Evolutionary conservation across 2,888 invertebrate genomes (phyloP).

Genomic region (Tolmerus cingulatus): DNA sequence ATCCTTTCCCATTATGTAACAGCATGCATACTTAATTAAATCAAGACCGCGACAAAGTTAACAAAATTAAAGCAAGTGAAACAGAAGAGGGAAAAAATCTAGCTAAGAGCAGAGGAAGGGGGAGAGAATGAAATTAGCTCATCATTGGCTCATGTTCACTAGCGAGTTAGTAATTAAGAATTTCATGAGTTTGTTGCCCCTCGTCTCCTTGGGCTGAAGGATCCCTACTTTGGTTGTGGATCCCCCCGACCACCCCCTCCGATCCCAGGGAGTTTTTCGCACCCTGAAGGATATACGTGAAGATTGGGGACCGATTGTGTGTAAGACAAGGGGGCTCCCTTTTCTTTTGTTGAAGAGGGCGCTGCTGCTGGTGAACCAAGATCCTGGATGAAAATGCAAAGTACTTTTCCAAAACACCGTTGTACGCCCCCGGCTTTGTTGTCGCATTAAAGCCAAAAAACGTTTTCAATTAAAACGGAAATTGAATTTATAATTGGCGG

Average conservation of each 20-base stretch:
- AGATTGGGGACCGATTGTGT: not conserved
- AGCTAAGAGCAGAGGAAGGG: not conserved
- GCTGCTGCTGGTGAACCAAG: not conserved
- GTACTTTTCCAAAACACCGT: not conserved
- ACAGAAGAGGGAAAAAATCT: not conserved
- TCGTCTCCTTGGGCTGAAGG: not conserved
- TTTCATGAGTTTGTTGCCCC: constrained; percentile 23
- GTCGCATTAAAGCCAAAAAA: not conserved
- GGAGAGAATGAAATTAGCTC: constrained; percentile 44
- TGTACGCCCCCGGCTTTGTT: not conserved
- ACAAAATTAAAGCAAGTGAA: not conserved
- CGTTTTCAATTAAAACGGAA: constrained; percentile 45
- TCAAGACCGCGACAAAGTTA: constrained; percentile 25
- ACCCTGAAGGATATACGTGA: not conserved
- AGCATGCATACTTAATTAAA: constrained; percentile 45
- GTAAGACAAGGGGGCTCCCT: not conserved
- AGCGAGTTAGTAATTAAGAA: constrained; percentile 15
- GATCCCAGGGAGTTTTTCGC: not conserved
- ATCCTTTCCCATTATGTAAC: not conserved
- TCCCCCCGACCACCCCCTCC: not conserved
- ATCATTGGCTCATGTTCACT: constrained; percentile 34
- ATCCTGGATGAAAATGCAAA: not conserved
- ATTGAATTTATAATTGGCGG: constrained; percentile 47
- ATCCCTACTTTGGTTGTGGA: not conserved
- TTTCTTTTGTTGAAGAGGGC: not conserved